Percentiles rank a stretch among this genome's conserved stretches.
These are phyloP conservation scores for Hyaena hyaena DNA, from an alignment of 2,113 vertebrate species.

Conservation along the genomic window DNA sequence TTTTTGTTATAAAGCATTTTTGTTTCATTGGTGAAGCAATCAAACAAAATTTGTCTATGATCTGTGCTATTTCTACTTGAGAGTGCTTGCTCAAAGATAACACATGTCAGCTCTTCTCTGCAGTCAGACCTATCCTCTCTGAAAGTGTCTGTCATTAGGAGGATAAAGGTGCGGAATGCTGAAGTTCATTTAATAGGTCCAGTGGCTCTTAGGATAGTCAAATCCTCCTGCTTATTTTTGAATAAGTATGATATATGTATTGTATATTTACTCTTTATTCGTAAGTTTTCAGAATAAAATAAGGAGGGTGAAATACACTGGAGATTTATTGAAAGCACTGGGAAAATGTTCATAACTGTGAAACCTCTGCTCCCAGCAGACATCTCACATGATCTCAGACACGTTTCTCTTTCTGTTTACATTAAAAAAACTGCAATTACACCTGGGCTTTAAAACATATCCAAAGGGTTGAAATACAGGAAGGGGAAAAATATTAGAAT, in stretches of 20 bases:
- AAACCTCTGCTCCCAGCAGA: not conserved
- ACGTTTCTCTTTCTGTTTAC: not conserved
- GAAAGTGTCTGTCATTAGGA: not conserved
- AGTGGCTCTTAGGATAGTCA: not conserved
- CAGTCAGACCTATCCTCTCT: not conserved
- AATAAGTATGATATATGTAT: not conserved
- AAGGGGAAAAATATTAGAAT: not conserved
- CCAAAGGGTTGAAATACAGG: not conserved
- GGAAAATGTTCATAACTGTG: not conserved
- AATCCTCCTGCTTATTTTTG: not conserved
- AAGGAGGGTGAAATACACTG: not conserved
- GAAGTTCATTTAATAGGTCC: not conserved
- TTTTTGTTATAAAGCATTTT: not conserved
- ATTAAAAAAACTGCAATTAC: not conserved
- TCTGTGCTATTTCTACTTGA: rapidly evolving
- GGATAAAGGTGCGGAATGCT: not conserved
- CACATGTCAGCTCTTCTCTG: not conserved
- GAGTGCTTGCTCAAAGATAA: not conserved
- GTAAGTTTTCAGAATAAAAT: not conserved
- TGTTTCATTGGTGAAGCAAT: not conserved
- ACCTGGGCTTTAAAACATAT: not conserved
- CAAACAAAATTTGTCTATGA: not conserved
- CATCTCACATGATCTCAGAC: not conserved
- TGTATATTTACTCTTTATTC: not conserved
- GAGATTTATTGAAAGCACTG: not conserved